Conservation (phyloP, 2,113 vertebrate species). For the Notiomystis cincta region DNA sequence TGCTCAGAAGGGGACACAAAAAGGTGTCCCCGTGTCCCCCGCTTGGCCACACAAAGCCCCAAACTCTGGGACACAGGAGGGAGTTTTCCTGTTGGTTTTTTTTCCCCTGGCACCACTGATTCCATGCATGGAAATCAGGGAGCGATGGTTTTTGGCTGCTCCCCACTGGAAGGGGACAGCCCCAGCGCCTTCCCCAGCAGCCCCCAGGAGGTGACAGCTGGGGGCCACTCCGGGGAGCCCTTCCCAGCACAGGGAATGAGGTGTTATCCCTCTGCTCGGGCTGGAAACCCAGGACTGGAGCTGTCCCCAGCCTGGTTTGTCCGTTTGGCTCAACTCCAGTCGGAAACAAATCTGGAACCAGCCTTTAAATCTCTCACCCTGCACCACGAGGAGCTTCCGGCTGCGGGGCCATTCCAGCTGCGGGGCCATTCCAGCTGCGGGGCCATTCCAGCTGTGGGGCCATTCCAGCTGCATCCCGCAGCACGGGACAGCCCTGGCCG, state of each 20-base stretch:
- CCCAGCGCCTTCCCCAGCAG: background rate
- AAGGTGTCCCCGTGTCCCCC: background rate
- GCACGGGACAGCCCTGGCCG: background rate
- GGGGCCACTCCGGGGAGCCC: background rate
- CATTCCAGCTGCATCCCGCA: background rate
- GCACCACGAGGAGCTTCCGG: background rate
- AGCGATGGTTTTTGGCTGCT: fast-evolving
- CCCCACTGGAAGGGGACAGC: background rate
- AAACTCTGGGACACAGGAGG: background rate
- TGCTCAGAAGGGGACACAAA: background rate
- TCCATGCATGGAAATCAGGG: fast-evolving
- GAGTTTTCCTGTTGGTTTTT: background rate
- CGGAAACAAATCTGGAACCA: background rate
- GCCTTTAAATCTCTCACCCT: background rate
- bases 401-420: background rate
- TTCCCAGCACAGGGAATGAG: background rate
- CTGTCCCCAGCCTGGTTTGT: background rate
- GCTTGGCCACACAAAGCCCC: fast-evolving
- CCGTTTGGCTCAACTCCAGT: background rate
- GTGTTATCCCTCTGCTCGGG: background rate
- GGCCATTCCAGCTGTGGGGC: no score
- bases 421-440: background rate
- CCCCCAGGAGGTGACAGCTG: background rate
- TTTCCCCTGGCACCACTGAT: fast-evolving
- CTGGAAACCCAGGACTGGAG: background rate